phyloP scores from a whole-genome alignment of 2,113 vertebrate species.

The Gobio gobio region DNA sequence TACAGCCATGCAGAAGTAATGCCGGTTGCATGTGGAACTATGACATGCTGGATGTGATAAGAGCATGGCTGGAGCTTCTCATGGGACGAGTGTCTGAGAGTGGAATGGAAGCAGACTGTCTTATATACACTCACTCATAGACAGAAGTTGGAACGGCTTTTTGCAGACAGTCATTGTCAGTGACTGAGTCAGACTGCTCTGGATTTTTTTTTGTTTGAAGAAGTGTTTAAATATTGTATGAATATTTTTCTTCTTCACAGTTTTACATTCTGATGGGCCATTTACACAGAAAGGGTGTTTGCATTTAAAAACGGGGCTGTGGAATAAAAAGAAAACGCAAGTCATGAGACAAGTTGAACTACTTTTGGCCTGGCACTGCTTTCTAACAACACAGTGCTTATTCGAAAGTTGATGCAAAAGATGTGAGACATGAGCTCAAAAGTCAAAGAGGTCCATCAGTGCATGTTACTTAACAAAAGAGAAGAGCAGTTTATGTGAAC shows the following conservation, averaged over 20 bases:
- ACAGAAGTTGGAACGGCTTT: conserved; percentile 26
- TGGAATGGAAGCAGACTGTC: conserved; percentile 28
- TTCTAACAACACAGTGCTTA: background rate
- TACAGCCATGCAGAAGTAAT: conserved; percentile 72
- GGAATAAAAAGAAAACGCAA: too few relatives aligned
- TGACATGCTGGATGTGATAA: conserved; percentile 20
- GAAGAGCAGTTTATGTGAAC: background rate
- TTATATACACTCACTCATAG: background rate
- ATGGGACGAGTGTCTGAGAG: conserved; percentile 8
- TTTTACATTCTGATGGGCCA: background rate
- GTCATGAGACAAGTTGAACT: background rate
- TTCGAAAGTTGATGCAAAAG: background rate
- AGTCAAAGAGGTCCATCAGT: background rate
- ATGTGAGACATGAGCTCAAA: background rate
- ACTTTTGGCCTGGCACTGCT: background rate
- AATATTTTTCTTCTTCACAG: background rate
- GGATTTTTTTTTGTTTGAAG: background rate
- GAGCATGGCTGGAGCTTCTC: conserved; percentile 14
- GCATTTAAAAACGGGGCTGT: background rate
- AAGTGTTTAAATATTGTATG: conserved; percentile 12
- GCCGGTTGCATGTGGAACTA: conserved; percentile 33
- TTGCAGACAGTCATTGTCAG: background rate
- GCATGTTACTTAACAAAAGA: background rate
- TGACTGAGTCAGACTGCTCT: background rate
- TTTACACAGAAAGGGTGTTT: background rate